Percentiles rank a stretch among this genome's conserved stretches.
Evolutionary conservation across 2,113 vertebrate genomes (phyloP).

Genomic region (Ctenodactylus gundi): DNA sequence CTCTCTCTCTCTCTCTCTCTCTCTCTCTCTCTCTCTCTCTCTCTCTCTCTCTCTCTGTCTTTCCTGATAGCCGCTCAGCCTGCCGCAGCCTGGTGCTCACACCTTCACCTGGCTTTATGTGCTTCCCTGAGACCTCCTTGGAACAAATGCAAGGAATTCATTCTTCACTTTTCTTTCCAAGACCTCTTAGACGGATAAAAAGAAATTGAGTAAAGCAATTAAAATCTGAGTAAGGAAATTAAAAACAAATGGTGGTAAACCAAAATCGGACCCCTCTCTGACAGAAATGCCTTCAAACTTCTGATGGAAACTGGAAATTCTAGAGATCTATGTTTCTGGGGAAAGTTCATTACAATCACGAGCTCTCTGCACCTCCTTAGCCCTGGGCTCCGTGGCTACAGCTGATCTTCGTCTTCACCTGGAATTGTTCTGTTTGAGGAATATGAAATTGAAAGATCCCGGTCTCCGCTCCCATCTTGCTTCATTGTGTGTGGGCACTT

Average conservation of each 20-base stretch:
- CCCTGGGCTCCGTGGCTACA: neutral
- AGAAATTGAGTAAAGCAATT: neutral
- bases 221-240: neutral
- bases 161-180: neutral
- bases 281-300: neutral
- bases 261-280: neutral
- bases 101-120: neutral
- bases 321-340: neutral
- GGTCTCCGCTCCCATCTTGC: neutral
- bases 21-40: too few relatives aligned
- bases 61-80: too few relatives aligned
- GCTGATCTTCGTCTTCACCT: neutral
- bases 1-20: too few relatives aligned
- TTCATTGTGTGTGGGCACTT: neutral
- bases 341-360: too few relatives aligned
- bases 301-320: neutral
- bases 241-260: neutral
- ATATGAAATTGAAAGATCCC: neutral
- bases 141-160: neutral
- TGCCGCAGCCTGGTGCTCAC: neutral
- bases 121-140: neutral
- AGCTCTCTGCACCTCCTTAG: neutral
- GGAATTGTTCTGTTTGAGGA: neutral
- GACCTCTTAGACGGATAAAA: neutral
- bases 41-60: too few relatives aligned